phyloP scores from a whole-genome alignment of 2,888 invertebrate genomes.

The Diadromus collaris region DNA sequence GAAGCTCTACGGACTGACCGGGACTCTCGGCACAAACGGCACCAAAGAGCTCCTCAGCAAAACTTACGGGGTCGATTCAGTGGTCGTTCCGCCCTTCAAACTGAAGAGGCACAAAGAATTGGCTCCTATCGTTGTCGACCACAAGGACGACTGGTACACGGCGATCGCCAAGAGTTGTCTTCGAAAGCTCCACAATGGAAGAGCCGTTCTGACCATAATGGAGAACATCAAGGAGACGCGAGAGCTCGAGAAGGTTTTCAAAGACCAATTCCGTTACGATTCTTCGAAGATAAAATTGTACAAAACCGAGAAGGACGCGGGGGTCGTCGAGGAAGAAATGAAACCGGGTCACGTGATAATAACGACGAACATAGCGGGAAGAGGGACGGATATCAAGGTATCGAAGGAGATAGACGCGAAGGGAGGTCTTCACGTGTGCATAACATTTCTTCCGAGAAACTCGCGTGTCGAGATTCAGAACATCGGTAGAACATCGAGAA shows the following conservation, averaged over 20 bases:
- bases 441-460: slow-evolving; percentile 77
- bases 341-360: slow-evolving; percentile 70
- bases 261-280: slow-evolving; percentile 19
- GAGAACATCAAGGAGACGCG: slow-evolving; percentile 27
- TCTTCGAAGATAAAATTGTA: slow-evolving; percentile 24
- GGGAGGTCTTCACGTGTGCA: slow-evolving; percentile 77
- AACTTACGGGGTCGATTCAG: slow-evolving; percentile 71
- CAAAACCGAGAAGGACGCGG: slow-evolving; percentile 9
- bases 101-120: slow-evolving; percentile 67
- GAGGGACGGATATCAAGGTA: slow-evolving; percentile 77
- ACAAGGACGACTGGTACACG: slow-evolving; percentile 51
- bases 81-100: slow-evolving; percentile 73
- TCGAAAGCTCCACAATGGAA: slow-evolving; percentile 48
- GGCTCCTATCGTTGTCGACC: slow-evolving; percentile 60
- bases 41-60: slow-evolving; percentile 71
- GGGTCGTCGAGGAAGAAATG: slow-evolving; percentile 61
- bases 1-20: slow-evolving; percentile 76
- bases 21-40: slow-evolving; percentile 75
- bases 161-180: slow-evolving; percentile 52
- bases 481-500: slow-evolving; percentile 76
- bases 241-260: slow-evolving; percentile 10
- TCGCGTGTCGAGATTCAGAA: slow-evolving; percentile 77
- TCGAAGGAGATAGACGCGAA: slow-evolving; percentile 62
- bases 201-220: slow-evolving; percentile 72
- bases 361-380: slow-evolving; percentile 78